Conservation (phyloP, 2,113 vertebrate species). For the Nipponia nippon region DNA sequence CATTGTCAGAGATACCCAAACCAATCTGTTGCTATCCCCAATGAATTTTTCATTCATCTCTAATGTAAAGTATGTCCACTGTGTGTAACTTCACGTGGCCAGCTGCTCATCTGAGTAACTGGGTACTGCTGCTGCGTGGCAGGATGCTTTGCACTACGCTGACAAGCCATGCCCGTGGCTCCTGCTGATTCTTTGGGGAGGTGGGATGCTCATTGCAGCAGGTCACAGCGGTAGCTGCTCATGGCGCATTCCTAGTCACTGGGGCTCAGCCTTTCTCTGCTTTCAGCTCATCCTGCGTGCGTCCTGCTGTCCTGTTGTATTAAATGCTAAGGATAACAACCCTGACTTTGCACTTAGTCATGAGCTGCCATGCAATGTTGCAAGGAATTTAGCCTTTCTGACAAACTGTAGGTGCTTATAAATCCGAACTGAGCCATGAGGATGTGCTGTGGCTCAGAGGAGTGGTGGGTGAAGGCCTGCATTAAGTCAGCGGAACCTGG, state of each 20-base stretch:
- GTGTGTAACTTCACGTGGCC: not conserved
- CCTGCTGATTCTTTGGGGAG: not conserved
- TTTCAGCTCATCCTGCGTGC: not conserved
- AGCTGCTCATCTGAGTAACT: not conserved
- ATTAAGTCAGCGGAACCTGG: not conserved
- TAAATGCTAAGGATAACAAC: not conserved
- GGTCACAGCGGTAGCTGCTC: not conserved
- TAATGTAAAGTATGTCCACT: not conserved
- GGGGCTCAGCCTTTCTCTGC: not conserved
- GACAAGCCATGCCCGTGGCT: not conserved
- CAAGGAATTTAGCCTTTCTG: not conserved
- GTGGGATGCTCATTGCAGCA: not conserved
- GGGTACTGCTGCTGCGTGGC: accelerated
- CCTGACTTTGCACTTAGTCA: not conserved
- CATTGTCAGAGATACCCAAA: not conserved
- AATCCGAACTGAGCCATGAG: not conserved
- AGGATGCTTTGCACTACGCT: not conserved
- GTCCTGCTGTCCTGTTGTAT: not conserved
- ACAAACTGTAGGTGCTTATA: not conserved
- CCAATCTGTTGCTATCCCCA: not conserved
- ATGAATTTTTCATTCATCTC: not conserved
- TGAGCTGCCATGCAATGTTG: no score
- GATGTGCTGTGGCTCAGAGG: not conserved
- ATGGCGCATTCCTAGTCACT: not conserved
- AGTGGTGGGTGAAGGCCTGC: not conserved